Evolutionary conservation across 2,888 invertebrate species (phyloP).

Genomic region (Ectropis crepuscularia): DNA sequence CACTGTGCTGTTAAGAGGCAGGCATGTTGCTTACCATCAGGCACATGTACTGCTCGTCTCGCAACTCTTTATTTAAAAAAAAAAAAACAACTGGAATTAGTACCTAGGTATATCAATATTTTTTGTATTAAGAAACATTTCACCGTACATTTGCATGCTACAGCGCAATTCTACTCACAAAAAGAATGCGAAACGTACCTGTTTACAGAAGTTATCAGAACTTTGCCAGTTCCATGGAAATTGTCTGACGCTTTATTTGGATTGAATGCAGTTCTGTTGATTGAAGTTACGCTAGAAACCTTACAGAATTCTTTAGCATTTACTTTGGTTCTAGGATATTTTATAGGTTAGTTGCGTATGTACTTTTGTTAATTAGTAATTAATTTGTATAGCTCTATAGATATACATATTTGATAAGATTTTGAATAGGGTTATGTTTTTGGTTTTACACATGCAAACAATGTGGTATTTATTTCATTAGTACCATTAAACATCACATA

Average conservation of each 20-base stretch:
- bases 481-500: no score
- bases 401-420: no score
- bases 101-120: no score
- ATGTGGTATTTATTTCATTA: no score
- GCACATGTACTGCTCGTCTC: no score
- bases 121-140: constrained; percentile 1
- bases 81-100: no score
- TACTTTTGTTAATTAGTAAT: not conserved
- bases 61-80: no score
- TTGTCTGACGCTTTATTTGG: constrained; percentile 17
- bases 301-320: constrained; percentile 8
- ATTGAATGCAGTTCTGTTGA: constrained; percentile 27
- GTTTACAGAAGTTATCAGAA: constrained; percentile 26
- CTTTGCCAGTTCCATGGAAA: constrained; percentile 25
- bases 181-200: constrained; percentile 16
- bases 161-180: constrained; percentile 9
- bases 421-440: no score
- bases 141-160: constrained; percentile 16
- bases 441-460: no score
- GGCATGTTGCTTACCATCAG: no score
- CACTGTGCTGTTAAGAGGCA: no score
- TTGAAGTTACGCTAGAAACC: constrained; percentile 16
- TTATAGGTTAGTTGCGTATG: not conserved
- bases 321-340: not conserved
- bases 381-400: no score